phyloP scores from a whole-genome alignment of 2,888 invertebrate species.

The Vanessa cardui region DNA sequence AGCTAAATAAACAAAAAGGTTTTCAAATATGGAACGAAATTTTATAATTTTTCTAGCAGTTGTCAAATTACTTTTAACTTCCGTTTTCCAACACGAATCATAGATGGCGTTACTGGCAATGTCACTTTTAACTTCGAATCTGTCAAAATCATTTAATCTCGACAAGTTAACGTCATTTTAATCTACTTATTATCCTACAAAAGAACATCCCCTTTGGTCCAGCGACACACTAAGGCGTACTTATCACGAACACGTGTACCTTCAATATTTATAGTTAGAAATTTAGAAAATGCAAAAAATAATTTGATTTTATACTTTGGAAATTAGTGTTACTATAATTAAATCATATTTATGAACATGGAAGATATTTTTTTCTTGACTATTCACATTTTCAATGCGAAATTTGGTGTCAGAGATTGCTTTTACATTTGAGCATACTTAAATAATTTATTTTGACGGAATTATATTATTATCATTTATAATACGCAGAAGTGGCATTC shows the following conservation, averaged over 20 bases:
- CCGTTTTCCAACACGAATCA: neutral
- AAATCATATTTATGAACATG: too few species aligned
- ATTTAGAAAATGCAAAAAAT: neutral
- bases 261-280: neutral
- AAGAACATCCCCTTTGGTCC: conserved; percentile 38
- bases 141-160: neutral
- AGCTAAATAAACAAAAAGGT: too few species aligned
- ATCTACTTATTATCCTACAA: conserved; percentile 12
- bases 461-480: too few species aligned
- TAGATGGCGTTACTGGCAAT: conserved; percentile 9
- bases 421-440: too few species aligned
- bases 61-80: neutral
- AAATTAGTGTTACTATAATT: too few species aligned
- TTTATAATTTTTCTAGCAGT: neutral
- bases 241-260: conserved; percentile 24
- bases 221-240: conserved; percentile 22
- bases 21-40: neutral
- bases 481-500: too few species aligned
- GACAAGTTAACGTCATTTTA: conserved; percentile 20
- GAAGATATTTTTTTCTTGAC: too few species aligned
- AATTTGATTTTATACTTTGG: too few species aligned
- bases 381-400: too few species aligned
- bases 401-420: too few species aligned
- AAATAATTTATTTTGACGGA: too few species aligned
- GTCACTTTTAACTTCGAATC: conserved; percentile 8